Evolutionary conservation across 1,140 invertebrate species (phyloP).

Genomic region (Pachypsylla venusta): DNA sequence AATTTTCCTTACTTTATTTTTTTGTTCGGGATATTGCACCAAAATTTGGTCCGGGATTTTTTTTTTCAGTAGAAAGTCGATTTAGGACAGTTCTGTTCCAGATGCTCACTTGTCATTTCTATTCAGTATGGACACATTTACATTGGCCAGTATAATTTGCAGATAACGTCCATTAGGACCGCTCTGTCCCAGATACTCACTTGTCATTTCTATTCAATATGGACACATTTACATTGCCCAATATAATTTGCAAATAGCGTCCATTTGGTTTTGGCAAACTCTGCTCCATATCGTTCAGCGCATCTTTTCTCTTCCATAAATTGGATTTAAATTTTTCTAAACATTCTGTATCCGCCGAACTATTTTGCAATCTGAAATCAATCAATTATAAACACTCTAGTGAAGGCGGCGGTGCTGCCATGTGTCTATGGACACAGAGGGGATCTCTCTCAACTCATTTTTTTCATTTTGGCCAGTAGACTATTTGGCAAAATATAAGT

Average conservation of each 20-base stretch:
- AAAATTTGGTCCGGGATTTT: too few species aligned
- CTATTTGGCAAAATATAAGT: too few species aligned
- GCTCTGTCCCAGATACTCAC: constrained; percentile 67
- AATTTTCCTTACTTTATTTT: too few species aligned
- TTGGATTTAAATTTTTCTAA: constrained; percentile 44
- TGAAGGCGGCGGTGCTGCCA: too few species aligned
- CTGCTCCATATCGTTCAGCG: constrained; percentile 71
- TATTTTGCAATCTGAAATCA: too few species aligned
- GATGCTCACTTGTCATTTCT: constrained; percentile 91
- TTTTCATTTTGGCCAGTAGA: too few species aligned
- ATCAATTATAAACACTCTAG: too few species aligned
- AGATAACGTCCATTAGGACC: constrained; percentile 81
- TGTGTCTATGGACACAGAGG: too few species aligned
- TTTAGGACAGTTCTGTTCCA: too few species aligned
- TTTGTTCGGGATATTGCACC: too few species aligned
- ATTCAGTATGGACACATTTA: constrained; percentile 93
- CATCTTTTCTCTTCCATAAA: constrained; percentile 56
- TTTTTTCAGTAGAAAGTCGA: too few species aligned
- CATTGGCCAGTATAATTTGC: constrained; percentile 85
- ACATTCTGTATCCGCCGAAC: constrained; percentile 18
- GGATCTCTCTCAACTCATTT: too few species aligned
- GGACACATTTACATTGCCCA: constrained; percentile 94
- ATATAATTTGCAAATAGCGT: constrained; percentile 79
- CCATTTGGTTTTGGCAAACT: constrained; percentile 74
- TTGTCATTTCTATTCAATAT: constrained; percentile 92